Conservation (phyloP, 1,140 invertebrate species). For the Ericerus pela region DNA sequence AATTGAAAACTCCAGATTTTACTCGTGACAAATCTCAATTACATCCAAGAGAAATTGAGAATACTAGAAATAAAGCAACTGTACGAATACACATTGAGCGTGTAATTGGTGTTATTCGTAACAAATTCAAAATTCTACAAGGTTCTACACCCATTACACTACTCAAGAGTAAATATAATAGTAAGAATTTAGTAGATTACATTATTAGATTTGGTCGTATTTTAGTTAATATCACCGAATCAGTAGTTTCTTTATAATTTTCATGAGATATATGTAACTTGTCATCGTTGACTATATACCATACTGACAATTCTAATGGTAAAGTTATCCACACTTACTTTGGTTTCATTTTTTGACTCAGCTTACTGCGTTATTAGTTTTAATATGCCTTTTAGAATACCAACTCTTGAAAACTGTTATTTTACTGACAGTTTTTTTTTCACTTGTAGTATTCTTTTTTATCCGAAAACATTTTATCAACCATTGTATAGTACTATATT, state of each 20-base stretch:
- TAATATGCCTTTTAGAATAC: too few species aligned
- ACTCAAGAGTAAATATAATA: neutral
- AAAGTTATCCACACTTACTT: too few species aligned
- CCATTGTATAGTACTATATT: too few species aligned
- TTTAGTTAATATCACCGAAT: constrained; percentile 7
- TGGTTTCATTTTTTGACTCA: too few species aligned
- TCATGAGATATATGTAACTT: too few species aligned
- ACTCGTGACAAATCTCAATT: neutral
- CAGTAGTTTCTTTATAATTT: constrained; percentile 13
- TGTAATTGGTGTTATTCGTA: neutral
- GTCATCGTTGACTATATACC: too few species aligned
- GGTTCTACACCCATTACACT: neutral
- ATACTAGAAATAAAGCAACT: constrained; percentile 4
- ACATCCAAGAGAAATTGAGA: neutral
- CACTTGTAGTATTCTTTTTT: too few species aligned
- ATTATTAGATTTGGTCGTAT: constrained; percentile 7
- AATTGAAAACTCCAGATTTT: neutral
- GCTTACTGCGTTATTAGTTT: too few species aligned
- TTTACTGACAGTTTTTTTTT: too few species aligned
- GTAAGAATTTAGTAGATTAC: constrained; percentile 1
- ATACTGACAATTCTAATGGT: too few species aligned
- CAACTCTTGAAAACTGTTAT: too few species aligned
- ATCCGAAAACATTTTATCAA: too few species aligned
- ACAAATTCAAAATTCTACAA: neutral
- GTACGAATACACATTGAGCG: constrained; percentile 13